Conservation (phyloP, 2,888 invertebrate genomes). For the Adela reaumurella region DNA sequence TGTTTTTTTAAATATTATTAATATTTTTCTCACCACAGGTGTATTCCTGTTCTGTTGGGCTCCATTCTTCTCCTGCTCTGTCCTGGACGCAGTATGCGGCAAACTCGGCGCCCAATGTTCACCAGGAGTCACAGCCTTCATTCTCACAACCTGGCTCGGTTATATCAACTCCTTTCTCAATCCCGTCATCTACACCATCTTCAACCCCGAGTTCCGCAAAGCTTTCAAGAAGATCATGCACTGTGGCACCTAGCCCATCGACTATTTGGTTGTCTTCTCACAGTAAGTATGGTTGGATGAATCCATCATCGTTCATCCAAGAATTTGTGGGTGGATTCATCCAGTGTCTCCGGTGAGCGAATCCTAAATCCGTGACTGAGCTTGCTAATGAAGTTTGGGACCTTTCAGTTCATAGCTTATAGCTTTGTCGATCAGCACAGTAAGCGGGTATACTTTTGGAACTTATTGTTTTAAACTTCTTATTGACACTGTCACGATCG, state of each 20-base stretch:
- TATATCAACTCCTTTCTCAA: conserved; percentile 96
- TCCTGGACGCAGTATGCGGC: conserved; percentile 94
- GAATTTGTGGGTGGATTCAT: too few species aligned
- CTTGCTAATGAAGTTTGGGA: too few species aligned
- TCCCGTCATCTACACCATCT: conserved; percentile 92
- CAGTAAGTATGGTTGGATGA: conserved; percentile 18
- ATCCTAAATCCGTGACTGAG: too few species aligned
- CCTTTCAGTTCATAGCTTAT: too few species aligned
- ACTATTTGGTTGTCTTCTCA: conserved; percentile 44
- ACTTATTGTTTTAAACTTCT: too few species aligned
- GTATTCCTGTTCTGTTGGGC: conserved; percentile 98
- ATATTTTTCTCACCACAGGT: conserved; percentile 62
- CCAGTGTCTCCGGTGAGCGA: too few species aligned
- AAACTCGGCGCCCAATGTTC: conserved; percentile 75
- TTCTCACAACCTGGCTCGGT: conserved; percentile 95
- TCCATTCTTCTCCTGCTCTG: conserved; percentile 98
- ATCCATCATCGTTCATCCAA: too few species aligned
- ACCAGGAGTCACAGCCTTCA: conserved; percentile 85
- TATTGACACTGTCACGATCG: too few species aligned
- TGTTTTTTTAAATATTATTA: too few species aligned
- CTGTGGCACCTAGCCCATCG: conserved; percentile 55
- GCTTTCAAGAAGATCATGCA: conserved; percentile 93
- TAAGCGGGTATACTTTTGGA: too few species aligned
- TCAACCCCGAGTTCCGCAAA: conserved; percentile 97
- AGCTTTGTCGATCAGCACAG: too few species aligned